Conservation (phyloP, 2,888 invertebrate species). For the Scaptomyza tumidula region DNA sequence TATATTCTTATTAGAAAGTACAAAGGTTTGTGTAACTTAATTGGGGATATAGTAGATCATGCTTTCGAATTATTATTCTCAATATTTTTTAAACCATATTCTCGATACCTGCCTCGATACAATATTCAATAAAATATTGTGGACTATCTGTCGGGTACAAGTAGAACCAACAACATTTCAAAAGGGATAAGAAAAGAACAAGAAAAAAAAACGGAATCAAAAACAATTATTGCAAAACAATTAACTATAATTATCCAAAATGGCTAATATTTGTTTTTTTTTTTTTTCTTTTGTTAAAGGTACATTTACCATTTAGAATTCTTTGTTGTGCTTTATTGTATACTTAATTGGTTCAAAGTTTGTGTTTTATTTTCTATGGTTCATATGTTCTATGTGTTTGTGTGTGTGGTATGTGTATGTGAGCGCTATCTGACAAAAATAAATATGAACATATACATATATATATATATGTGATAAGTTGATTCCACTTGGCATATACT, state of each 20-base stretch:
- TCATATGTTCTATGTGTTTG: slow-evolving; percentile 7
- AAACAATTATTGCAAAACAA: slow-evolving; percentile 21
- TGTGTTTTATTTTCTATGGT: background rate
- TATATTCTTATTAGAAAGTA: slow-evolving; percentile 20
- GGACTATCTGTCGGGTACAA: slow-evolving; percentile 23
- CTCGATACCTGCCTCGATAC: slow-evolving; percentile 39
- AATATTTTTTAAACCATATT: slow-evolving; percentile 8
- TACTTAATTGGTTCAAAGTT: slow-evolving; percentile 74
- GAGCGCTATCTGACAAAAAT: background rate
- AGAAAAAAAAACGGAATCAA: background rate
- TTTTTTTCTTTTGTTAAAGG: slow-evolving; percentile 36
- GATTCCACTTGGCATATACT: no score
- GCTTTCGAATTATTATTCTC: slow-evolving; percentile 37
- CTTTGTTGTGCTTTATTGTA: slow-evolving; percentile 54
- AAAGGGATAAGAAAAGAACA: background rate
- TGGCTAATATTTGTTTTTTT: background rate
- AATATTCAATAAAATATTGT: slow-evolving; percentile 79
- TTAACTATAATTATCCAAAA: background rate
- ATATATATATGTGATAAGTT: no score
- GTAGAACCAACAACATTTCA: slow-evolving; percentile 4
- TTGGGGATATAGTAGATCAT: background rate
- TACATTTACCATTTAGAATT: slow-evolving; percentile 71
- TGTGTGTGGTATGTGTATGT: background rate
- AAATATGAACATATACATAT: background rate
- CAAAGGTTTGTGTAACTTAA: slow-evolving; percentile 16